Conservation (phyloP, 2,797 vertebrate species). For the Acipenser transmontanus region DNA sequence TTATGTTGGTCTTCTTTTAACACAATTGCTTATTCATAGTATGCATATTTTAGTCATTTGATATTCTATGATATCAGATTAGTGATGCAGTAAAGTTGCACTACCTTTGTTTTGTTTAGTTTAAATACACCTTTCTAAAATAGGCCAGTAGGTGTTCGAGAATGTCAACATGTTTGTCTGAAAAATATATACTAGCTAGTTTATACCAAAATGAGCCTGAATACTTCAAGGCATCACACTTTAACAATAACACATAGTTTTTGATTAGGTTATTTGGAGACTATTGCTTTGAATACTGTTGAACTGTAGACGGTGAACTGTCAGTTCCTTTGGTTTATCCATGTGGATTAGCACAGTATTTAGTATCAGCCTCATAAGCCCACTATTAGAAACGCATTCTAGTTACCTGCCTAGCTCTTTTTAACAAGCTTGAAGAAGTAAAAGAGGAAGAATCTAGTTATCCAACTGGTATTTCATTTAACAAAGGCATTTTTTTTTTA, state of each 20-base stretch:
- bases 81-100: conserved; percentile 9
- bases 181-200: background rate
- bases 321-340: background rate
- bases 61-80: conserved; percentile 33
- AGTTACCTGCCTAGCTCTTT: background rate
- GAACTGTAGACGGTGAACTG: conserved; percentile 1
- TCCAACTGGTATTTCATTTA: too few relatives aligned
- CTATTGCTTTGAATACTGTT: background rate
- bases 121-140: conserved; percentile 2
- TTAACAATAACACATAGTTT: background rate
- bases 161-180: background rate
- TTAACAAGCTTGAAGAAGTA: background rate
- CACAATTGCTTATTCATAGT: conserved; percentile 28
- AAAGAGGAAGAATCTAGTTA: background rate
- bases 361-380: conserved; percentile 9
- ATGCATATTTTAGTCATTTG: conserved; percentile 35
- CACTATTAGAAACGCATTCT: background rate
- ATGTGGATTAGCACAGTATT: conserved; percentile 1
- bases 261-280: background rate
- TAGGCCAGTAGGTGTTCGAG: background rate
- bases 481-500: background rate
- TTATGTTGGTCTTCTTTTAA: conserved; percentile 33
- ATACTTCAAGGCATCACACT: conserved; percentile 4
- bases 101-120: conserved; percentile 11
- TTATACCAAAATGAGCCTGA: background rate